A percentile compares a stretch with the other conserved stretches of the same genome.
Conservation (phyloP, 2,888 invertebrate species). For the Aporophyla lueneburgensis region DNA sequence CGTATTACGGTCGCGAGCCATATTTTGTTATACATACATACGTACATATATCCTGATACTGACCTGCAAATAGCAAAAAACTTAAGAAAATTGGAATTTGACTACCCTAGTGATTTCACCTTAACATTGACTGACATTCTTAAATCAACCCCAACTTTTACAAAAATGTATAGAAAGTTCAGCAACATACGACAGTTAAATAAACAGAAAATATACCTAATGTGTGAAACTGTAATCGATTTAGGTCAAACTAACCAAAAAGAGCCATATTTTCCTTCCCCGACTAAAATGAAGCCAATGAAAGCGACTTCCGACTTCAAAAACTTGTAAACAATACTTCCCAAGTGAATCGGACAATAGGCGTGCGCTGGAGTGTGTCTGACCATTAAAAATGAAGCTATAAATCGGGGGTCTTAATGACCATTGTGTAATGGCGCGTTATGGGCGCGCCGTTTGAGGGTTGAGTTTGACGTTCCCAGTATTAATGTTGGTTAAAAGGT, state of each 20-base stretch:
- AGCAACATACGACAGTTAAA: too few species aligned
- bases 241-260: constrained; percentile 10
- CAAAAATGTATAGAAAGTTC: background rate
- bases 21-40: too few species aligned
- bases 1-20: too few species aligned
- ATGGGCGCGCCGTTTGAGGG: constrained; percentile 61
- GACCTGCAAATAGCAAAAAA: too few species aligned
- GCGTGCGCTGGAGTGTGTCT: constrained; percentile 62
- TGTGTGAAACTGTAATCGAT: background rate
- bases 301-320: constrained; percentile 19
- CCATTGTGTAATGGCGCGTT: constrained; percentile 73
- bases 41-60: too few species aligned
- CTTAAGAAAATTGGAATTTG: too few species aligned
- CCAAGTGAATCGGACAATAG: constrained; percentile 58
- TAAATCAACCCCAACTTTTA: background rate
- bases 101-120: too few species aligned
- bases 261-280: background rate
- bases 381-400: constrained; percentile 77
- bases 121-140: too few species aligned
- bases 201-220: background rate
- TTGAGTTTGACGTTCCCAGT: constrained; percentile 50
- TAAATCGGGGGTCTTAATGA: constrained; percentile 77
- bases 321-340: constrained; percentile 53
- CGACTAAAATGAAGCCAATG: constrained; percentile 7
- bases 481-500: constrained; percentile 58